Percentiles rank a stretch among this genome's conserved stretches.
Evolutionary conservation across 2,797 vertebrate genomes (phyloP).

Genomic region (Leptodactylus fallax): DNA sequence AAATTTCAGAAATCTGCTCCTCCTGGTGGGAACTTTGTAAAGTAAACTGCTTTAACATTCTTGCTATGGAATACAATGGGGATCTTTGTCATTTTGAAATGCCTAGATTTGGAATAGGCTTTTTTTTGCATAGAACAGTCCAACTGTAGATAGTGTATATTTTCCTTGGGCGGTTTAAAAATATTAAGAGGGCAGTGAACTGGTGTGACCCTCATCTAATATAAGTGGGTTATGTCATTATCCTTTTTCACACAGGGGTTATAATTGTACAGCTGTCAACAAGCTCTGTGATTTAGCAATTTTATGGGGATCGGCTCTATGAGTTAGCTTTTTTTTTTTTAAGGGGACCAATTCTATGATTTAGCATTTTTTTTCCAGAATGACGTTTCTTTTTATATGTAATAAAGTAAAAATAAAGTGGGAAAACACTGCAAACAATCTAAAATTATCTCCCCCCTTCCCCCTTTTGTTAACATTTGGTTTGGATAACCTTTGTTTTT

Average conservation of each 20-base stretch:
- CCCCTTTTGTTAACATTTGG: too few species aligned
- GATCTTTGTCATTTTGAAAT: not conserved
- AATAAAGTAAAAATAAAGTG: too few species aligned
- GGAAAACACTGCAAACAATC: too few species aligned
- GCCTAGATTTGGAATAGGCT: not conserved
- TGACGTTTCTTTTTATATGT: too few species aligned
- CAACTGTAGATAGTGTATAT: slow-evolving; percentile 18
- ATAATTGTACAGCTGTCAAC: not conserved
- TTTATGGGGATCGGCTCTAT: not conserved
- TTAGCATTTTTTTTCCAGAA: too few species aligned
- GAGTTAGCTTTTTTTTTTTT: not conserved
- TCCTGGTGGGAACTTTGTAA: not conserved
- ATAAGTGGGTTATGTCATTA: not conserved
- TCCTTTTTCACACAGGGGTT: not conserved
- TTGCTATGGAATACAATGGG: not conserved
- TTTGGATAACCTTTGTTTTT: too few species aligned
- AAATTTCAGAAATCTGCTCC: not conserved
- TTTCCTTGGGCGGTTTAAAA: not conserved
- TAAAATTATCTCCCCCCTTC: too few species aligned
- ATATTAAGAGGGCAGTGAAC: not conserved
- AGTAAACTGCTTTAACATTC: slow-evolving; percentile 19
- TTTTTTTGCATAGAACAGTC: not conserved
- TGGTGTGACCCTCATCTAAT: not conserved
- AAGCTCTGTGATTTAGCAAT: too few species aligned
- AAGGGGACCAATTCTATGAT: too few species aligned